Percentiles rank a stretch among this genome's conserved stretches.
Conservation (phyloP, 2,797 vertebrate genomes). For the Tiaroga cobitis region DNA sequence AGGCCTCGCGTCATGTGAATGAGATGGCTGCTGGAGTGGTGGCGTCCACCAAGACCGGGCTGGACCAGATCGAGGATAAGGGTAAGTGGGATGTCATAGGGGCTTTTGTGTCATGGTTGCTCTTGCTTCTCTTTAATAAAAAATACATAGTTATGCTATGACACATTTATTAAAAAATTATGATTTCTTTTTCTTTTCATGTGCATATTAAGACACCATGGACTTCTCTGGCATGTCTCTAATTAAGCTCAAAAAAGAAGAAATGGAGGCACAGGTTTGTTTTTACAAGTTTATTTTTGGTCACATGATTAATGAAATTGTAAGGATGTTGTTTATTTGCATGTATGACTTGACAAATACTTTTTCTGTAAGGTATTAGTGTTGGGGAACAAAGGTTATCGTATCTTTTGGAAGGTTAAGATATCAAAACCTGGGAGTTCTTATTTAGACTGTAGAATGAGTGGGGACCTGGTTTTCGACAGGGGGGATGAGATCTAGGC, state of each 20-base stretch:
- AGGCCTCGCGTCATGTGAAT: slow-evolving; percentile 89
- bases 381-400: not conserved
- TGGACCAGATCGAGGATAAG: slow-evolving; percentile 86
- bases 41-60: slow-evolving; percentile 90
- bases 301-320: not conserved
- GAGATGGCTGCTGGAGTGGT: slow-evolving; percentile 91
- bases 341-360: not conserved
- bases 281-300: not conserved
- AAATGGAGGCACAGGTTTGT: slow-evolving; percentile 95
- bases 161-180: not conserved
- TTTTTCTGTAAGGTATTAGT: not conserved
- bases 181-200: not conserved
- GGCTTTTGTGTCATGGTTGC: not conserved
- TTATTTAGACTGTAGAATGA: no score
- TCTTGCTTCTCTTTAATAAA: not conserved
- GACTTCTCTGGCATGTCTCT: slow-evolving; percentile 93
- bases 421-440: no score
- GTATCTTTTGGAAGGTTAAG: not conserved
- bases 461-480: no score
- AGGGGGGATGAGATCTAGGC: no score
- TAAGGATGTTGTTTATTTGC: not conserved
- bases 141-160: no score
- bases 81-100: slow-evolving; percentile 71
- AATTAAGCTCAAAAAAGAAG: slow-evolving; percentile 95
- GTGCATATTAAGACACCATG: slow-evolving; percentile 82